Evolutionary conservation across 2,888 invertebrate species (phyloP), one percentile per base, ranked within the genome.

Genomic region (Phyllotreta cruciferae): DNA sequence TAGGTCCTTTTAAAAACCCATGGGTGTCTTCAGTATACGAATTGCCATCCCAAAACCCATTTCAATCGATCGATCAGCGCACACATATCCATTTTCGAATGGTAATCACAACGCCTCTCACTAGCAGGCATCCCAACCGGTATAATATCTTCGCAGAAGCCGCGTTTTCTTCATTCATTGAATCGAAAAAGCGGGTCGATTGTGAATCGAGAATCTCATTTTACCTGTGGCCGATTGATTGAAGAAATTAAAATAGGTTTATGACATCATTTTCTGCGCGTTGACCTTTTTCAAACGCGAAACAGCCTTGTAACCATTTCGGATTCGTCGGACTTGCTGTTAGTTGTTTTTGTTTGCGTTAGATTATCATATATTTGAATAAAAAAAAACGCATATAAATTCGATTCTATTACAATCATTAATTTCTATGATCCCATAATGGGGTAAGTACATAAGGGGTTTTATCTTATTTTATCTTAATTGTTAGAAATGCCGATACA

Each of bases 191-290:
- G 61, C 50, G 35, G 61, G 61, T 55, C 50, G 56, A 6, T 41
- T 35, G 49, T 10, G 35, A 10, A 8, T n/a, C 34, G 13, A 0
- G 41, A 10, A 14, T 50, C 8, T 50, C 5, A 24, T 34, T n/a
- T 52, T 44, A 42, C 42, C 38, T 60, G 60, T 45, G 53, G 53
- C 41, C 53, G 24, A 41, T 35, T 57, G 57, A 53, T 44, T 53
- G 53, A 13, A n/a, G 38, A 56, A 39, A 36, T 36, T 50, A 10
- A n/a, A 8, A 11, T 35, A 13, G 11, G 44, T 11, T 35, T 47
- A 58, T 63, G 63, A 63, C 63, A 63, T 63, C 63, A 63, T 63
- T 58, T 63, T 58, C 36, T 38, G 58, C 49, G 53, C 24, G 55
- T 42, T 58, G 63, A 63, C 58, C 63, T 63, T 63, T 63, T 58